A percentile compares a stretch with the other conserved stretches of the same genome.
These are phyloP conservation scores for Champsocephalus esox DNA, from an alignment of 2,797 vertebrate species.

Conservation along the genomic window DNA sequence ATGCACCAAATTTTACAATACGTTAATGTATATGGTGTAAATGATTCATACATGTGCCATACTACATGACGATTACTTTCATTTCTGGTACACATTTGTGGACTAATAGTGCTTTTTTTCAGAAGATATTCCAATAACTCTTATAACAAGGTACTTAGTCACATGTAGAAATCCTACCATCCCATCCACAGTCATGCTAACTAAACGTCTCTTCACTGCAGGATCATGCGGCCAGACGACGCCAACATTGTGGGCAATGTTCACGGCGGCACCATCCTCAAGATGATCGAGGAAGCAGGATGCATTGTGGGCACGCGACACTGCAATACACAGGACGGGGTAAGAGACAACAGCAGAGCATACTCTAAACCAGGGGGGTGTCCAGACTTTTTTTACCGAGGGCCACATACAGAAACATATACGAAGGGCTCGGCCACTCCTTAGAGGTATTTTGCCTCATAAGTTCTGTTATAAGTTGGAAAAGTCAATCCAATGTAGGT, in stretches of 20 bases:
- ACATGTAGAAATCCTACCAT: neutral
- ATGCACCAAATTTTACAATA: too few species aligned
- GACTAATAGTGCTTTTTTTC: neutral
- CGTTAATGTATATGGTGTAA: too few species aligned
- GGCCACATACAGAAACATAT: too few species aligned
- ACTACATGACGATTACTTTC: too few species aligned
- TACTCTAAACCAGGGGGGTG: too few species aligned
- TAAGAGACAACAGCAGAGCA: conserved; percentile 61
- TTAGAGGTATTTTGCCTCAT: too few species aligned
- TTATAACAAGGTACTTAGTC: neutral
- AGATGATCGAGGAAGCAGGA: conserved; percentile 97
- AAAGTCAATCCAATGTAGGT: too few species aligned
- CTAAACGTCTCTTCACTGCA: conserved; percentile 55
- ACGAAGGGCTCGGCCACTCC: too few species aligned
- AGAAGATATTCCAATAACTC: neutral
- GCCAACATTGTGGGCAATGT: conserved; percentile 94
- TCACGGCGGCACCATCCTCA: conserved; percentile 94
- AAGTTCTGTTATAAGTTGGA: too few species aligned
- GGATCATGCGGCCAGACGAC: conserved; percentile 95
- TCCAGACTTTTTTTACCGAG: too few species aligned
- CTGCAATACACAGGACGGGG: conserved; percentile 91
- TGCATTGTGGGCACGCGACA: conserved; percentile 94
- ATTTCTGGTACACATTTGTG: neutral
- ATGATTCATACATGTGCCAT: too few species aligned
- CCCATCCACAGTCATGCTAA: neutral